Evolutionary conservation across 2,888 invertebrate genomes (phyloP).

Genomic region (Plutella xylostella): DNA sequence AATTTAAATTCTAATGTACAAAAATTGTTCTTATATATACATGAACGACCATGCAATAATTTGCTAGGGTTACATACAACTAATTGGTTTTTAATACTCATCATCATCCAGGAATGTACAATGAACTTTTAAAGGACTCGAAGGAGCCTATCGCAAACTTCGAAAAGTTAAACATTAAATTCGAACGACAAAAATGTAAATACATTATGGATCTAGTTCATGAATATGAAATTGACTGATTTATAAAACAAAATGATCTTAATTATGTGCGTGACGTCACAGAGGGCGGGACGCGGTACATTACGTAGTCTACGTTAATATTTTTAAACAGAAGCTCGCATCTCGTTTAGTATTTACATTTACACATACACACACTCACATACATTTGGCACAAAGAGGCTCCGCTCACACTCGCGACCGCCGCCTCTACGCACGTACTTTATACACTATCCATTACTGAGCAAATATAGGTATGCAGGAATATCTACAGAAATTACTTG

Average conservation of each 20-base stretch:
- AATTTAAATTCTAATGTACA: constrained; percentile 64
- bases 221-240: constrained; percentile 4
- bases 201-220: too few relatives aligned
- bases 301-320: constrained; percentile 22
- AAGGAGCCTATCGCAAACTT: neutral
- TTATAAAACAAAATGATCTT: constrained; percentile 20
- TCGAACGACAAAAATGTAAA: neutral
- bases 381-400: constrained; percentile 64
- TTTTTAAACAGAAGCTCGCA: constrained; percentile 28
- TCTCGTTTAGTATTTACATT: constrained; percentile 35
- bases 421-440: too few relatives aligned
- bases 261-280: neutral
- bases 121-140: constrained; percentile 27
- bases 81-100: constrained; percentile 47
- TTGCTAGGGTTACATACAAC: constrained; percentile 33
- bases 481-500: constrained; percentile 56
- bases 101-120: constrained; percentile 45
- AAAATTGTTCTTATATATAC: constrained; percentile 60
- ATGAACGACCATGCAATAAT: constrained; percentile 53
- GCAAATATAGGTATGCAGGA: constrained; percentile 67
- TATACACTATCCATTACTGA: constrained; percentile 48
- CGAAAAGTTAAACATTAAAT: neutral
- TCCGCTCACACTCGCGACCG: constrained; percentile 53
- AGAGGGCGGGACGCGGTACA: neutral
- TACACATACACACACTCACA: constrained; percentile 38